These are phyloP conservation scores for Amphiprion ocellaris DNA, from an alignment of 2,113 vertebrate species.

Conservation along the genomic window DNA sequence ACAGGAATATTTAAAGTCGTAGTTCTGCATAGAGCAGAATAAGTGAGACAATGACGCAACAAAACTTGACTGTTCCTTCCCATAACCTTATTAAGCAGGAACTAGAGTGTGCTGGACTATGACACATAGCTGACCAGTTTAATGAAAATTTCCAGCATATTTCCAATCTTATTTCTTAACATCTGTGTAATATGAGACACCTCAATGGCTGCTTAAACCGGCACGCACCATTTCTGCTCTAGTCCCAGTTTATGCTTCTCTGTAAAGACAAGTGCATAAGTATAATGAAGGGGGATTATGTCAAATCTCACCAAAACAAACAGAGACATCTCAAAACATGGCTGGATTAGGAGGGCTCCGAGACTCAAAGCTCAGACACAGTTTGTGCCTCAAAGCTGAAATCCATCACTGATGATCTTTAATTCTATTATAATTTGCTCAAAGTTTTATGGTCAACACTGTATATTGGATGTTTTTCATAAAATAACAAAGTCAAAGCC, in stretches of 20 bases:
- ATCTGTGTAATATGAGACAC: background rate
- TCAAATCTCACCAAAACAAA: slow-evolving; percentile 60
- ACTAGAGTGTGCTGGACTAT: slow-evolving; percentile 6
- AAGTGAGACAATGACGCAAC: slow-evolving; percentile 8
- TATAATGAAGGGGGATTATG: slow-evolving; percentile 42
- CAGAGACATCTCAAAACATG: slow-evolving; percentile 39
- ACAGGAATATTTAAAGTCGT: slow-evolving; percentile 60
- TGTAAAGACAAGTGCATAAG: slow-evolving; percentile 25
- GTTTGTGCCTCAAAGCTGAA: slow-evolving; percentile 9
- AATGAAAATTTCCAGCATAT: slow-evolving; percentile 12
- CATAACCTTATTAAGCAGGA: slow-evolving; percentile 33
- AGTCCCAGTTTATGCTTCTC: background rate
- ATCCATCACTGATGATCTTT: slow-evolving; percentile 6
- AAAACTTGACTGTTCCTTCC: slow-evolving; percentile 30
- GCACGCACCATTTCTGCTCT: background rate
- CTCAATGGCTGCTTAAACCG: background rate
- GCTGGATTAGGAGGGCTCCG: slow-evolving; percentile 60
- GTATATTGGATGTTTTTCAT: background rate
- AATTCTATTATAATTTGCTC: slow-evolving; percentile 18
- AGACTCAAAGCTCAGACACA: slow-evolving; percentile 27
- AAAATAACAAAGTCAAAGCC: background rate
- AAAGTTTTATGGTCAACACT: background rate
- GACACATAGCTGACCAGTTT: slow-evolving; percentile 7
- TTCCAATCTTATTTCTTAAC: background rate
- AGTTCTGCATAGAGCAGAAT: slow-evolving; percentile 9